These are phyloP conservation scores for Ophthalmolycus amberensis DNA, from an alignment of 2,113 vertebrate genomes.

Conservation along the genomic window DNA sequence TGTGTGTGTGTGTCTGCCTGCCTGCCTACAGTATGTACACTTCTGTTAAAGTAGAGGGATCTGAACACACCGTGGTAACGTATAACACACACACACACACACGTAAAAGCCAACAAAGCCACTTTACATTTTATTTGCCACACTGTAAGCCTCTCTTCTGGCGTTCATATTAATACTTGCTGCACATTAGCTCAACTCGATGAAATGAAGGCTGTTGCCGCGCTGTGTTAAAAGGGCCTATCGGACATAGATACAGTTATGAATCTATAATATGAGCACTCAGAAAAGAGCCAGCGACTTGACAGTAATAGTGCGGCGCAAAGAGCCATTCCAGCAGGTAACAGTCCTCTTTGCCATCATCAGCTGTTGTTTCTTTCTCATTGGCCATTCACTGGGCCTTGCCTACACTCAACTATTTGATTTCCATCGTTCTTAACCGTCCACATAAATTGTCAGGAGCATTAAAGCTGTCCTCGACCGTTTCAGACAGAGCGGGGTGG, in stretches of 20 bases:
- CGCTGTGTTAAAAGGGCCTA: constrained; percentile 72
- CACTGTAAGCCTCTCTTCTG: constrained; percentile 52
- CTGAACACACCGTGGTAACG: neutral
- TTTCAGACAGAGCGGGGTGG: constrained; percentile 65
- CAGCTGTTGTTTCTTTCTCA: constrained; percentile 81
- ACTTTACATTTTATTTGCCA: constrained; percentile 56
- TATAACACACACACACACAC: neutral
- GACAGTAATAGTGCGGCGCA: constrained; percentile 76
- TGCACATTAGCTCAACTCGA: constrained; percentile 68
- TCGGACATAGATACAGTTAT: constrained; percentile 71
- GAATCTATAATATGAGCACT: constrained; percentile 78
- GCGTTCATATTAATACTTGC: constrained; percentile 61
- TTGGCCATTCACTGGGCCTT: constrained; percentile 82
- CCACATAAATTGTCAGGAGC: constrained; percentile 84
- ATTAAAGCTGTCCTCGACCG: constrained; percentile 85
- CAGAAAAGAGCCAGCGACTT: constrained; percentile 67
- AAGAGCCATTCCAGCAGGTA: constrained; percentile 79
- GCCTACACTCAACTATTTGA: constrained; percentile 84
- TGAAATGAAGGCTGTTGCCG: constrained; percentile 73
- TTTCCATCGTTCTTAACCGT: constrained; percentile 83
- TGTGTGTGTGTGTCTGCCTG: neutral
- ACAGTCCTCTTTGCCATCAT: constrained; percentile 79
- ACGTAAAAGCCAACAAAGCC: neutral
- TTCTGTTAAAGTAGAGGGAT: neutral
- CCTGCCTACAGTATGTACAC: neutral